Base-by-base conservation (phyloP, 2,888 invertebrate genomes). In the Linnaemya tessellans region DNA sequence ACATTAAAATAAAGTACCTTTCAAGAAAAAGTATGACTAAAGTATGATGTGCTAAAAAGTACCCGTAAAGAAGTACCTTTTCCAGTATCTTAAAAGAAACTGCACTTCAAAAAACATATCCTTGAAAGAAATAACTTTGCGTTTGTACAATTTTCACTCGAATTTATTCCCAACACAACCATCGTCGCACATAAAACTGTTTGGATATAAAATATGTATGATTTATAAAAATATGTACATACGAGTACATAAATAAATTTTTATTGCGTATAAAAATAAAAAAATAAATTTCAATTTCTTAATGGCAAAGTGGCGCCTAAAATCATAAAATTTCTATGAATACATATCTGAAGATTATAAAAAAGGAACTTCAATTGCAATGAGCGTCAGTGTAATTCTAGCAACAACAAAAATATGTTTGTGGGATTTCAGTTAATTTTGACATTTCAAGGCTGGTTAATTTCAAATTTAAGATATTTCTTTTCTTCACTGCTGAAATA, bases 241-340 rank as follows among this genome's bases (percentile, higher is more conserved):
- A 13, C n/a, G 46, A 54, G 0, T 20, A 20, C 11, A 54, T 54
- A 54, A 11, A 20, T 54, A 67, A 30, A 4, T 60, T 9, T 60
- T 18, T 15, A 20, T 10, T 9, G 9, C 11, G 3, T 10, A 43
- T 9, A 38, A 11, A 64, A 74, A 68, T 51, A 78, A n/a, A 38
- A 30, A 68, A 67, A 84, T 13, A 65, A 81, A 79, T 82, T 85
- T 82, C 79, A 85, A 85, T 85, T 85, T 80, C 60, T 80, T 79
- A 46, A 56, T 78, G 78, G 30, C 84, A 74, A 82, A 75, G 65
- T 82, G 85, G 79, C 85, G 79, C 67, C 85, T 80, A 82, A 85
- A 77, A 70, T 85, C 75, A 77, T 82, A 82, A 82, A 82, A 62
- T 62, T 68, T 43, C 25, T 56, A 22, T 38, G 9, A n/a, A 46